Conservation (phyloP, 2,113 vertebrate genomes). For the Anolis carolinensis region DNA sequence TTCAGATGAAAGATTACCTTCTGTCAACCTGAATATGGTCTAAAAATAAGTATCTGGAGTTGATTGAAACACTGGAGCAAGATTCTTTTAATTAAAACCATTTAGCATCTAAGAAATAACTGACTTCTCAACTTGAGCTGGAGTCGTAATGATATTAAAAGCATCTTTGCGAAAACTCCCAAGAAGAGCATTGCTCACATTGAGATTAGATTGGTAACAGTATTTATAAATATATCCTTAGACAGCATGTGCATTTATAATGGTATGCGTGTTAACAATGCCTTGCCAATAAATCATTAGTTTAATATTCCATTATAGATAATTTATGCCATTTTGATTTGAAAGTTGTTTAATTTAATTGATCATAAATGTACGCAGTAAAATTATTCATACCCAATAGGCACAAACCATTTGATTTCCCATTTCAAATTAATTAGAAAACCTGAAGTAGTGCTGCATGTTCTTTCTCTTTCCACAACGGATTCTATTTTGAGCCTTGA, state of each 20-base stretch:
- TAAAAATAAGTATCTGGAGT: neutral
- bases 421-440: slow-evolving; percentile 36
- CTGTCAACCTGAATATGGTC: neutral
- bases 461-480: neutral
- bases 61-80: slow-evolving; percentile 3
- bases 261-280: neutral
- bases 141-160: slow-evolving; percentile 25
- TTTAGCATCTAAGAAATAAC: slow-evolving; percentile 16
- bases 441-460: neutral
- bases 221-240: slow-evolving; percentile 21
- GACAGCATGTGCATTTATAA: slow-evolving; percentile 1
- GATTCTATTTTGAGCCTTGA: slow-evolving; percentile 27
- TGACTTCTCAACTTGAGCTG: slow-evolving; percentile 5
- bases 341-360: slow-evolving; percentile 41
- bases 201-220: slow-evolving; percentile 19
- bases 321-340: slow-evolving; percentile 41
- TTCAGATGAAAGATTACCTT: neutral
- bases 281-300: slow-evolving; percentile 21
- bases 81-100: slow-evolving; percentile 4
- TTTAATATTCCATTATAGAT: slow-evolving; percentile 33
- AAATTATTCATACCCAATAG: slow-evolving; percentile 31
- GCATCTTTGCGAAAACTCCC: neutral
- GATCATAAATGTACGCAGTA: slow-evolving; percentile 24
- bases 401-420: slow-evolving; percentile 24
- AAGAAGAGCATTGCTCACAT: neutral